phyloP scores from a whole-genome alignment of 1,140 invertebrate species.

The Polyergus mexicanus region DNA sequence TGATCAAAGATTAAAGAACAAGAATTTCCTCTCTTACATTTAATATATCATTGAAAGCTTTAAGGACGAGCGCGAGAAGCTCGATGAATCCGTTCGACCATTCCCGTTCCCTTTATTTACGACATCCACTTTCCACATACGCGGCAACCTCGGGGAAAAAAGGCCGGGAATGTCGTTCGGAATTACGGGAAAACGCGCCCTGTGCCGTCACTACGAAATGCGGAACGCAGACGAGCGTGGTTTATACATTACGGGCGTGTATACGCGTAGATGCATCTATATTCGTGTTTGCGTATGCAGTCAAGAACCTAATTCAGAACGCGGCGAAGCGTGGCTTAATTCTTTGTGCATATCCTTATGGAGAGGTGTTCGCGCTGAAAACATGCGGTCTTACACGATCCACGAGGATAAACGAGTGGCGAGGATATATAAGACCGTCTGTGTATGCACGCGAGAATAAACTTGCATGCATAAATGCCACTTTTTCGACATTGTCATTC shows the following conservation, averaged over 20 bases:
- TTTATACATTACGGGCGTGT: constrained; percentile 22
- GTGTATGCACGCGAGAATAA: constrained; percentile 31
- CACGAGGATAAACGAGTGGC: constrained; percentile 29
- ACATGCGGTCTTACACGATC: constrained; percentile 46
- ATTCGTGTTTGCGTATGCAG: constrained; percentile 1
- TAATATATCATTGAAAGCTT: background rate
- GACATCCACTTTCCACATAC: constrained; percentile 34
- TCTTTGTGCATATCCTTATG: constrained; percentile 51
- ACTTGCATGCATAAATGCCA: constrained; percentile 38
- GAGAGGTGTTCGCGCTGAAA: constrained; percentile 49
- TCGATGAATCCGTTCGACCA: background rate
- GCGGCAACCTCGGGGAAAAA: constrained; percentile 26
- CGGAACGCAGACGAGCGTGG: constrained; percentile 42
- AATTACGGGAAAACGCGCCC: constrained; percentile 3
- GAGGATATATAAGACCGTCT: constrained; percentile 3
- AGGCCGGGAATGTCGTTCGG: constrained; percentile 28
- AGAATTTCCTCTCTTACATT: background rate
- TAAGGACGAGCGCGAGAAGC: background rate
- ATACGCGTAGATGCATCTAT: background rate
- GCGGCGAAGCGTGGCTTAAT: constrained; percentile 54
- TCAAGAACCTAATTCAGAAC: constrained; percentile 57
- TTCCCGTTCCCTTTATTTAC: constrained; percentile 46
- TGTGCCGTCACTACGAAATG: constrained; percentile 25
- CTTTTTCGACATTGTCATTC: constrained; percentile 54
- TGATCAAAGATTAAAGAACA: background rate